These are phyloP conservation scores for Mastomys natalensis DNA, from an alignment of 2,113 vertebrate genomes.

Conservation along the genomic window DNA sequence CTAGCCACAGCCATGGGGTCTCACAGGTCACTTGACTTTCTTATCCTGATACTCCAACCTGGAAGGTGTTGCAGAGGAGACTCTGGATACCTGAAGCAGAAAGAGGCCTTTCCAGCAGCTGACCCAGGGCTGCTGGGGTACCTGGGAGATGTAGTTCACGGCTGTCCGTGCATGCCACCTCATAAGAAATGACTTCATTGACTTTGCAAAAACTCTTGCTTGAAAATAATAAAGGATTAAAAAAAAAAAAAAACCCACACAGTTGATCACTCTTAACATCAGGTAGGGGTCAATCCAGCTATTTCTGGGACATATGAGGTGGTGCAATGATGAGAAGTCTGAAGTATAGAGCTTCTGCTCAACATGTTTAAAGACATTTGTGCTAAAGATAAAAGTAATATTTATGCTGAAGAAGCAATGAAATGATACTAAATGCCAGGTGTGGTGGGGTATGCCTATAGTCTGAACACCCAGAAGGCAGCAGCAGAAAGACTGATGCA, in stretches of 20 bases:
- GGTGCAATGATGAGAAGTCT: fast-evolving
- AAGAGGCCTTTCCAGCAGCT: not conserved
- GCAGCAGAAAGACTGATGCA: not conserved
- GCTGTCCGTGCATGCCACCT: not conserved
- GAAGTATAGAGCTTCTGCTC: not conserved
- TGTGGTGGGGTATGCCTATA: not conserved
- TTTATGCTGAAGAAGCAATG: too few species aligned
- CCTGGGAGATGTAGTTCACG: not conserved
- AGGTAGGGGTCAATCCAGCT: fast-evolving
- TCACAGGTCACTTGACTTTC: not conserved
- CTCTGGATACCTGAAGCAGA: not conserved
- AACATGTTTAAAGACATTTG: not conserved
- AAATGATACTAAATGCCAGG: too few species aligned
- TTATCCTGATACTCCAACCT: not conserved
- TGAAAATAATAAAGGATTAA: not conserved
- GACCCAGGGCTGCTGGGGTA: not conserved
- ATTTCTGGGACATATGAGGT: fast-evolving
- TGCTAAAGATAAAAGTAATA: not conserved
- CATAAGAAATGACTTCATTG: not conserved
- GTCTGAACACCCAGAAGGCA: not conserved
- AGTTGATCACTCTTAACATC: fast-evolving
- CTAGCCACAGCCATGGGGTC: not conserved
- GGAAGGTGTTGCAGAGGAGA: not conserved
- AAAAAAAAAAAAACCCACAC: too few species aligned
- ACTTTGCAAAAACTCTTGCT: not conserved